Conservation (phyloP, 2,888 invertebrate genomes). For the Diachrysia chrysitis region DNA sequence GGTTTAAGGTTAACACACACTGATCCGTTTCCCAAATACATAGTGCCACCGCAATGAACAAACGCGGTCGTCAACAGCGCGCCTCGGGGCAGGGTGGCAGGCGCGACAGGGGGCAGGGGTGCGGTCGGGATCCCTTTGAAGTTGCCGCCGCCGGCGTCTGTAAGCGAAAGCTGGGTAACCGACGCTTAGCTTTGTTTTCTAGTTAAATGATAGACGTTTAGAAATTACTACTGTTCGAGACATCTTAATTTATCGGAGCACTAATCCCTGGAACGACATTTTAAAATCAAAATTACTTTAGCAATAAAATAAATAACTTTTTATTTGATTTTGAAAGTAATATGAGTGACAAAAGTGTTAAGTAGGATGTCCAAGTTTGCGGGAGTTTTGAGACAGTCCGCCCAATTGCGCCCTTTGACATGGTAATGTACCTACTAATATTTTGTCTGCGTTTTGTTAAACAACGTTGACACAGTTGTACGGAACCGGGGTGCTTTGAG, state of each 20-base stretch:
- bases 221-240: conserved; percentile 78
- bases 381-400: conserved; percentile 62
- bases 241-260: conserved; percentile 58
- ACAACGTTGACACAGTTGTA: conserved; percentile 59
- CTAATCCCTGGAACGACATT: conserved; percentile 58
- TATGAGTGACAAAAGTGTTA: conserved; percentile 66
- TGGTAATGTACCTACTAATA: conserved; percentile 78
- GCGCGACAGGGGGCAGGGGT: conserved; percentile 63
- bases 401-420: conserved; percentile 76
- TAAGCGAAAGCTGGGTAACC: conserved; percentile 85
- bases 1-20: conserved; percentile 74
- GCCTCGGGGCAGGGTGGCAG: conserved; percentile 66
- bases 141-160: conserved; percentile 84
- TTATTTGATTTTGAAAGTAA: conserved; percentile 60
- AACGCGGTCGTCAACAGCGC: conserved; percentile 72
- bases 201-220: conserved; percentile 82
- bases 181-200: conserved; percentile 87
- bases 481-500: conserved; percentile 16
- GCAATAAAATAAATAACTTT: conserved; percentile 34
- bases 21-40: conserved; percentile 79
- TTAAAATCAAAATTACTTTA: conserved; percentile 33
- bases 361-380: conserved; percentile 63
- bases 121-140: conserved; percentile 84
- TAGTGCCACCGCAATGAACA: conserved; percentile 77
- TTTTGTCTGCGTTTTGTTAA: conserved; percentile 66